These are phyloP conservation scores for Pelodiscus sinensis DNA, from an alignment of 2,113 vertebrate genomes.

Conservation along the genomic window DNA sequence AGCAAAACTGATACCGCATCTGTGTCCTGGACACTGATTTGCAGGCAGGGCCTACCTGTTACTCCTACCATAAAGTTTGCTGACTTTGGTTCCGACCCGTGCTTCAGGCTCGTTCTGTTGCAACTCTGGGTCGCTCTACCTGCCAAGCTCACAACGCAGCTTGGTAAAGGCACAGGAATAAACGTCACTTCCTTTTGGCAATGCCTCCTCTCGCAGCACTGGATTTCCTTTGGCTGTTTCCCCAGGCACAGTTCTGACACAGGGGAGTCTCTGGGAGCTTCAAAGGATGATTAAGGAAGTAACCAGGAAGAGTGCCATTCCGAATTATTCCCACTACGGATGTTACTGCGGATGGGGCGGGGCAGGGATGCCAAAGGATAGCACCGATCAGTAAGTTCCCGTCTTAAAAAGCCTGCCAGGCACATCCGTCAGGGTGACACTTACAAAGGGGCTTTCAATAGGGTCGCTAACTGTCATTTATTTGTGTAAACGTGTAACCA, in stretches of 20 bases:
- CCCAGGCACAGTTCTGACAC: slow-evolving; percentile 16
- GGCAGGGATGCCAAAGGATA: slow-evolving; percentile 54
- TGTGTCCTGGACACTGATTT: too few relatives aligned
- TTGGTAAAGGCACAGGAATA: background rate
- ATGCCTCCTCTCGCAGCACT: background rate
- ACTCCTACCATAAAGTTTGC: too few relatives aligned
- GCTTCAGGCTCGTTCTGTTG: too few relatives aligned
- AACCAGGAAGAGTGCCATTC: accelerated
- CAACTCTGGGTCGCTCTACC: background rate
- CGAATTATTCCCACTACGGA: slow-evolving; percentile 21
- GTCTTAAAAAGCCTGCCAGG: too few relatives aligned
- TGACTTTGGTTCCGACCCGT: too few relatives aligned
- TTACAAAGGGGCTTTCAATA: background rate
- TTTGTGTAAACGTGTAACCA: too few relatives aligned
- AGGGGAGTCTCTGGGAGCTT: background rate
- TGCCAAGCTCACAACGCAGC: background rate
- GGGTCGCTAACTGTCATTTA: too few relatives aligned
- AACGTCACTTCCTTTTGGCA: background rate
- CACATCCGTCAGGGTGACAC: background rate
- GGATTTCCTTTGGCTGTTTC: background rate
- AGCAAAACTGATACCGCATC: too few relatives aligned
- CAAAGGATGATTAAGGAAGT: background rate
- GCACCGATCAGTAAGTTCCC: slow-evolving; percentile 45
- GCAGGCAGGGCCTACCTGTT: too few relatives aligned
- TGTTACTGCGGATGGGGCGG: slow-evolving; percentile 56